Base-by-base conservation (phyloP, 2,888 invertebrate genomes). In the Epirrhoe alternata region DNA sequence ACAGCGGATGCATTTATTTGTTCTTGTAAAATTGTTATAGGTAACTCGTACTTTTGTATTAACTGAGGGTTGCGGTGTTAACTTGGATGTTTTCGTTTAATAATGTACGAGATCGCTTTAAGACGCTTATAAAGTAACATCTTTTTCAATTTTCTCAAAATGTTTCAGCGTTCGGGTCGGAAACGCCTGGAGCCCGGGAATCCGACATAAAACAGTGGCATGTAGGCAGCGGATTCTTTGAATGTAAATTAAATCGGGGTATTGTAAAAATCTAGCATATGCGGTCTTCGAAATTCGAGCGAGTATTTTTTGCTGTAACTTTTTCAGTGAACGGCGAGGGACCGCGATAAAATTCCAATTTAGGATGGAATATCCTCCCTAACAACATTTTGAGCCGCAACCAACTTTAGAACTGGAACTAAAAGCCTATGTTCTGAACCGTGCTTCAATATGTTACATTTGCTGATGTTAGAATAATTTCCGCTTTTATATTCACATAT, bases 21-120 rank as follows among this genome's bases (percentile, higher is more conserved):
- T 86, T 83, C 83, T 85, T 85, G 80, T 84, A 80, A 88, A 86
- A 88, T 87, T 86, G 87, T 86, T 88, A 86, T 85, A 81, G 81
- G 64, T 64, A 47, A 42, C 30, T 80, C 75, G 76, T 82, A 77
- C 78, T 82, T 81, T 81, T 84, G 63, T 57, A 35, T 84, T 82
- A 80, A 79, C 71, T 70, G 81, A 73, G 64, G 64, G 61, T 65
- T 68, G 69, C 64, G 64, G 63, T 64, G 60, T 68, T 70, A 64
- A 73, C 63, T 71, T 70, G 66, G 58, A 53, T 61, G 64, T 63
- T 68, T 64, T 68, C 60, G 64, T 68, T 71, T 68, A 68, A 68
- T 73, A 72, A 68, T 72, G 57, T 56, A 67, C 62, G 62, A 70
- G 66, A 56, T 66, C 53, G 60, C 24, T 8, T 38, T 24, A 35